Conservation (phyloP, 2,113 vertebrate genomes). For the Heterochromis multidens region DNA sequence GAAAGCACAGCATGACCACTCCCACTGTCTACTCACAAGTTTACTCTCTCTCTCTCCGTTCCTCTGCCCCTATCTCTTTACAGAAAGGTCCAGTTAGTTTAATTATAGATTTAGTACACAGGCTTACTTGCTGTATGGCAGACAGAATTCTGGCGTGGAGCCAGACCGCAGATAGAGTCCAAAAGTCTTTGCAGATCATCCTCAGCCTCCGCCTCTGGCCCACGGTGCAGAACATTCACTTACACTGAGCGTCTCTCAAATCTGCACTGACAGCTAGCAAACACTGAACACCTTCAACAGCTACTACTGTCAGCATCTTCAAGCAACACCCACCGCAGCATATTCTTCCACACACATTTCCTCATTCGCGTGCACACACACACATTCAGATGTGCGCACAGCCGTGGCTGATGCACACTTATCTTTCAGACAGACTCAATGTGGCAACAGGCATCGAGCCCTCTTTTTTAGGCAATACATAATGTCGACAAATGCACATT, state of each 20-base stretch:
- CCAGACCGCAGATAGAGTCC: slow-evolving; percentile 42
- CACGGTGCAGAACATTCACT: slow-evolving; percentile 60
- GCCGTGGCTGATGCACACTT: slow-evolving; percentile 1
- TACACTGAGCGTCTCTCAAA: slow-evolving; percentile 56
- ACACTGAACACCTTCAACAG: slow-evolving; percentile 63
- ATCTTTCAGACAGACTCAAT: slow-evolving; percentile 11
- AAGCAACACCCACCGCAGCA: slow-evolving; percentile 29
- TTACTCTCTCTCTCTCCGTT: not conserved
- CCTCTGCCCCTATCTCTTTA: slow-evolving; percentile 6
- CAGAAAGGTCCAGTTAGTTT: slow-evolving; percentile 30
- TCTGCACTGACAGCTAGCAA: slow-evolving; percentile 59
- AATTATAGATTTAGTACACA: slow-evolving; percentile 64
- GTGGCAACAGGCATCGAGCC: slow-evolving; percentile 31
- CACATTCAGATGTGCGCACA: not conserved
- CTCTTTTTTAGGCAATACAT: slow-evolving; percentile 8
- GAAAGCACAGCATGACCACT: slow-evolving; percentile 24
- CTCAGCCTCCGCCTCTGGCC: slow-evolving; percentile 49
- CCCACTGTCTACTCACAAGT: slow-evolving; percentile 7
- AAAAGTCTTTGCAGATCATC: slow-evolving; percentile 56
- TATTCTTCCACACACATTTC: slow-evolving; percentile 14
- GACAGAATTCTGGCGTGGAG: slow-evolving; percentile 26
- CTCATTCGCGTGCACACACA: not conserved
- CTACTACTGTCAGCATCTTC: slow-evolving; percentile 60
- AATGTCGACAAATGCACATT: slow-evolving; percentile 30
- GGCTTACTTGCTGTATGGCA: slow-evolving; percentile 25